Evolutionary conservation across 2,113 vertebrate genomes (phyloP), one percentile per base, ranked within the genome.

Genomic region (Caracal caracal): DNA sequence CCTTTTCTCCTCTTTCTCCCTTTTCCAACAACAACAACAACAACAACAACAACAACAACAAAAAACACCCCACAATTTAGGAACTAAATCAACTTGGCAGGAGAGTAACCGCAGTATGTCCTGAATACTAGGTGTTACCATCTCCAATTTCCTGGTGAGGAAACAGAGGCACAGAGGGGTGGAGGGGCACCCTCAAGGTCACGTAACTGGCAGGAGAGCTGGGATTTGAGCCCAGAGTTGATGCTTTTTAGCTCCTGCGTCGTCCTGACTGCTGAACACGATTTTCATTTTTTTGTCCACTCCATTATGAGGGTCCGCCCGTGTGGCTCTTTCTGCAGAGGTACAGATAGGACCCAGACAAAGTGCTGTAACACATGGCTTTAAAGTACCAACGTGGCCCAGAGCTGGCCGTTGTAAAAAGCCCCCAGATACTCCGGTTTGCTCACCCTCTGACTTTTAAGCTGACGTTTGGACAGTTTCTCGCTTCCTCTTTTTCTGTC

Each of bases 221-320:
- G 16, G 63, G 65, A 59, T 22, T 20, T 40, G 43, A 28, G 35
- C 35, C 43, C 35, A 6, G 24, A 22, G 47, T 20, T 1, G 0
- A 0, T 66, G 73, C n/a, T 22, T 83, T 82, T 59, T 17, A 51
- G 78, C 59, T 79, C 5, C 40, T 43, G 1, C 0, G 2, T 24
- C 15, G 17, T 28, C 3, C 20, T 11, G 73, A 47, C 43, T 87
- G 56, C 66, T 35, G 33, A 37, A 10, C 24, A 22, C 6, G 1
- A n/a, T 2, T 53, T 56, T 37, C 30, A 0, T 9, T 16, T 37
- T 59, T 76, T 5, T 4, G 35, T 43, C 83, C 68, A 16, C 40
- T 35, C 15, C 4, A 10, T 24, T 6, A 1, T 24, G 22, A 6
- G 11, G 28, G 53, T 26, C 26, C 6, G 0, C 24, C 33, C 43